These are phyloP conservation scores for Microcebus murinus DNA, from an alignment of 2,113 vertebrate species.

Conservation along the genomic window DNA sequence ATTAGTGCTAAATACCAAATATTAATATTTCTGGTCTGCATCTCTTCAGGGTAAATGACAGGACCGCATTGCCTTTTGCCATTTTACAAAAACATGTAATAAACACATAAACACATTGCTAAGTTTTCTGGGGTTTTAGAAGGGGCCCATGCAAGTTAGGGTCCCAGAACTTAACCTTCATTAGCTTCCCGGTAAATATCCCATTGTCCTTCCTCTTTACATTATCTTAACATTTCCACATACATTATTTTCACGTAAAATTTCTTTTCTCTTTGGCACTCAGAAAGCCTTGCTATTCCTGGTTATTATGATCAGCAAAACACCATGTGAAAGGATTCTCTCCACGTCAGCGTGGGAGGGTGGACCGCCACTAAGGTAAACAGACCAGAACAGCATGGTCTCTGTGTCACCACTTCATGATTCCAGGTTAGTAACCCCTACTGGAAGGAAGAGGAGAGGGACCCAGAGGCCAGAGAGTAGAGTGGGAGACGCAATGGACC, in stretches of 20 bases:
- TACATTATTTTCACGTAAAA: background rate
- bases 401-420: background rate
- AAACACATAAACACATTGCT: background rate
- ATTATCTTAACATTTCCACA: background rate
- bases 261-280: background rate
- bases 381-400: background rate
- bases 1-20: background rate
- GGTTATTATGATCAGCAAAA: background rate
- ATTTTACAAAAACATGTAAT: background rate
- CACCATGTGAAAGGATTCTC: background rate
- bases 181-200: background rate
- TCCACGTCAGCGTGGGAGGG: background rate
- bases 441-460: background rate
- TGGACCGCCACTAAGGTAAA: too few species aligned
- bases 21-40: background rate
- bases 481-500: background rate
- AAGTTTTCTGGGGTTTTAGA: background rate
- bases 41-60: background rate
- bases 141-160: background rate
- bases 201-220: background rate
- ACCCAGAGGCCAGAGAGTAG: background rate
- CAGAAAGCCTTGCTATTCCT: background rate
- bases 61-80: background rate
- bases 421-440: background rate
- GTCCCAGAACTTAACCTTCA: background rate